Evolutionary conservation across 2,113 vertebrate species (phyloP).

Genomic region (Planiliza haematocheilus): DNA sequence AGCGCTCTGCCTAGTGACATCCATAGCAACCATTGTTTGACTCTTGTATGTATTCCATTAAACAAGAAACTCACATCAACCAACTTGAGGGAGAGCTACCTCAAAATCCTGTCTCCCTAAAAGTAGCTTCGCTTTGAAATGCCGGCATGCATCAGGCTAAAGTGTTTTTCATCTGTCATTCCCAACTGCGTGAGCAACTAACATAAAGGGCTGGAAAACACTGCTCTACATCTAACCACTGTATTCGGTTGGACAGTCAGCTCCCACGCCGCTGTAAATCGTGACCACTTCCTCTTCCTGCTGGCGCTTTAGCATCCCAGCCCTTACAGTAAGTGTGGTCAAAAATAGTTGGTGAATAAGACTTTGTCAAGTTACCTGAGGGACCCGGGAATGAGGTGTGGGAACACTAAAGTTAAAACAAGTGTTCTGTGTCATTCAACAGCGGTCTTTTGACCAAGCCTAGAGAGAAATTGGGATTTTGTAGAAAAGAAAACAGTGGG

Average conservation of each 20-base stretch:
- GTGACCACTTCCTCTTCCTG: constrained; percentile 60
- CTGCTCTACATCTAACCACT: constrained; percentile 38
- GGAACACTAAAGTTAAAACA: constrained; percentile 65
- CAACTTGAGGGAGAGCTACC: constrained; percentile 15
- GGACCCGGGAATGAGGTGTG: constrained; percentile 43
- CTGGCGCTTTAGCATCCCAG: constrained; percentile 36
- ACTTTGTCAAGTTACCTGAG: constrained; percentile 62
- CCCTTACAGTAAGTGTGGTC: constrained; percentile 26
- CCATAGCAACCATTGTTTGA: constrained; percentile 68
- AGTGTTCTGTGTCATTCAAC: constrained; percentile 58
- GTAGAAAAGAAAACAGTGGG: constrained; percentile 34
- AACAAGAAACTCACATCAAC: constrained; percentile 50
- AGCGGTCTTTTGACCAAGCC: constrained; percentile 59
- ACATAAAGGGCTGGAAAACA: background rate
- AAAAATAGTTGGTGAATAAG: constrained; percentile 72
- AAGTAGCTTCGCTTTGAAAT: constrained; percentile 17
- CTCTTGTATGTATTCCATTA: constrained; percentile 56
- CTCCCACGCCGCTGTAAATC: constrained; percentile 50
- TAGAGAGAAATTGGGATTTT: constrained; percentile 6
- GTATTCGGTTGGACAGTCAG: constrained; percentile 26
- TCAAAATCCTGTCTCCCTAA: constrained; percentile 7
- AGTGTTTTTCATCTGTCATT: background rate
- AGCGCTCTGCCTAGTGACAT: constrained; percentile 39
- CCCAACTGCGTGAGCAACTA: too few relatives aligned
- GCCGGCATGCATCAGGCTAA: background rate